These are phyloP conservation scores for Eolophus roseicapilla DNA, from an alignment of 2,113 vertebrate species.

Conservation along the genomic window DNA sequence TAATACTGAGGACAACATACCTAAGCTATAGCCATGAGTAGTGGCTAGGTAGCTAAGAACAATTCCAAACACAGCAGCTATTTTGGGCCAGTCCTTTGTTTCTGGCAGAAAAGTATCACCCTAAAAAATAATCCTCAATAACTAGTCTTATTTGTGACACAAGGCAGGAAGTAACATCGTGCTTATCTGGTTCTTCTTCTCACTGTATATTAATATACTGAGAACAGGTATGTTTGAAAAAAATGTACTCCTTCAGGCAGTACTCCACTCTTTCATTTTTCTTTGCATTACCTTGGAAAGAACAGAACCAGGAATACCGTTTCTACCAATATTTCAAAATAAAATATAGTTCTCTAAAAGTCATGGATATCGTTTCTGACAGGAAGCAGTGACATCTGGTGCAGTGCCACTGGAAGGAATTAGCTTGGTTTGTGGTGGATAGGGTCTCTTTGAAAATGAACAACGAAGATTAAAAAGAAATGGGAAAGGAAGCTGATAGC, in stretches of 20 bases:
- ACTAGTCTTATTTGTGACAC: neutral
- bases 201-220: neutral
- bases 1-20: neutral
- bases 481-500: conserved; percentile 3
- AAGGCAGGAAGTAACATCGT: neutral
- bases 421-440: neutral
- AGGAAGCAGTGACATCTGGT: neutral
- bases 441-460: neutral
- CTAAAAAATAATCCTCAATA: neutral
- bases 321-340: conserved; percentile 9
- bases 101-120: neutral
- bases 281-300: neutral
- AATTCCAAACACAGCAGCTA: neutral
- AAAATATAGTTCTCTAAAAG: neutral
- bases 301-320: neutral
- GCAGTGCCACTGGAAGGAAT: neutral
- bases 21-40: neutral
- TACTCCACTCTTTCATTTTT: neutral
- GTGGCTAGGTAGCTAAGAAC: neutral
- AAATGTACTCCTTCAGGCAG: neutral
- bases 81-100: neutral
- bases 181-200: neutral
- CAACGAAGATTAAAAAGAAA: conserved; percentile 18
- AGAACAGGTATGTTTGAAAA: neutral
- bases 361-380: neutral